Conservation (phyloP, 2,888 invertebrate species). For the Heteropelma amictum region DNA sequence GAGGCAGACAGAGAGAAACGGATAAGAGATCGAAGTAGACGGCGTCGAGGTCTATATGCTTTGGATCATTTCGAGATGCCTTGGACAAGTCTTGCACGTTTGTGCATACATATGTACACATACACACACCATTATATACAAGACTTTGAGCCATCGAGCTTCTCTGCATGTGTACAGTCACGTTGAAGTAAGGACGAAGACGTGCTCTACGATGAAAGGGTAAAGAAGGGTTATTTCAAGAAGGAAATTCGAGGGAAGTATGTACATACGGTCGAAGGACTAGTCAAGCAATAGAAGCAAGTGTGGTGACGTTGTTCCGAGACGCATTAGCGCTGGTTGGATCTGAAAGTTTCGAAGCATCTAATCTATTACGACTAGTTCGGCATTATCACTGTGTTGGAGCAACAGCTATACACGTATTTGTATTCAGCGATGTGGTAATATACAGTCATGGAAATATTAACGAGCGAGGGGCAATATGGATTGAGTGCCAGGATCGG, state of each 20-base stretch:
- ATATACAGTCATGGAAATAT: background rate
- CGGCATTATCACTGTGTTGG: slow-evolving; percentile 73
- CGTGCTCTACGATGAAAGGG: slow-evolving; percentile 24
- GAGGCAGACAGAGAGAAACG: slow-evolving; percentile 1
- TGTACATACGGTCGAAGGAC: slow-evolving; percentile 8
- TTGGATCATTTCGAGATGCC: slow-evolving; percentile 16
- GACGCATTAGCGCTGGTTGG: slow-evolving; percentile 64
- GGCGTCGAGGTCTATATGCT: slow-evolving; percentile 32
- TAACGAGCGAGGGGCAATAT: background rate
- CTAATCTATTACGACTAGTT: slow-evolving; percentile 74
- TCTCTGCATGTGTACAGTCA: background rate
- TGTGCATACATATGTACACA: too few species aligned
- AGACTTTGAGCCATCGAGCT: slow-evolving; percentile 41
- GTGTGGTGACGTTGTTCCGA: slow-evolving; percentile 46
- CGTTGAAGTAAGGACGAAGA: slow-evolving; percentile 21
- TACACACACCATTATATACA: too few species aligned
- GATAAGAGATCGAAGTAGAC: slow-evolving; percentile 14
- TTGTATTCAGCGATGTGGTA: background rate
- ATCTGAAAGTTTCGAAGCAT: slow-evolving; percentile 68
- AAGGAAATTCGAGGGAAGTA: slow-evolving; percentile 32
- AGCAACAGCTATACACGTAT: slow-evolving; percentile 54
- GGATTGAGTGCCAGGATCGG: background rate
- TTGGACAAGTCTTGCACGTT: slow-evolving; percentile 25
- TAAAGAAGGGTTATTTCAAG: slow-evolving; percentile 13
- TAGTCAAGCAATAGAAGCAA: background rate